Evolutionary conservation across 2,113 vertebrate species (phyloP).

Genomic region (Eira barbara): DNA sequence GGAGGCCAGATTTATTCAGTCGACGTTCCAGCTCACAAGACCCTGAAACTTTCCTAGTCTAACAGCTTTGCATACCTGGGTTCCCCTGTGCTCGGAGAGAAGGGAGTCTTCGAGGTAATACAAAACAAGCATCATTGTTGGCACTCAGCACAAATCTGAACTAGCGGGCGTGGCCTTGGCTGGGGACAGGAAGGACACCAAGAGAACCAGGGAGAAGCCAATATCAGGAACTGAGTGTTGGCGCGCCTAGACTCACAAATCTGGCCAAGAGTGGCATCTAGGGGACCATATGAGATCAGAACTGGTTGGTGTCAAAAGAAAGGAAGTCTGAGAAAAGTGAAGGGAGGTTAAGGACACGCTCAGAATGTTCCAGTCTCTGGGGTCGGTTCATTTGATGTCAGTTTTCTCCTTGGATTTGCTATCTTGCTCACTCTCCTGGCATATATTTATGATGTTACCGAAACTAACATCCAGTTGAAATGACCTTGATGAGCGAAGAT

Average conservation of each 20-base stretch:
- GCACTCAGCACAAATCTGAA: too few relatives aligned
- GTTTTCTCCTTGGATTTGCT: not conserved
- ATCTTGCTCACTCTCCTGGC: not conserved
- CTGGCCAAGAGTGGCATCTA: not conserved
- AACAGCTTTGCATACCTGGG: not conserved
- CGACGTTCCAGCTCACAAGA: not conserved
- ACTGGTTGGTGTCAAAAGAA: not conserved
- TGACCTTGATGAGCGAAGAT: not conserved
- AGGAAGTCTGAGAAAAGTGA: not conserved
- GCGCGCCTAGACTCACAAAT: not conserved
- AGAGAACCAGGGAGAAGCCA: not conserved
- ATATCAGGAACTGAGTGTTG: not conserved
- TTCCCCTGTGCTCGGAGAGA: not conserved
- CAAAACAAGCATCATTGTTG: fast-evolving
- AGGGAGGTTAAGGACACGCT: not conserved
- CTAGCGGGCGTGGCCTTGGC: too few relatives aligned
- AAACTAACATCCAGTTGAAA: not conserved
- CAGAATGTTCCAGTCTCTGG: not conserved
- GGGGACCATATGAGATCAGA: not conserved
- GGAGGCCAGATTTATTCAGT: too few relatives aligned
- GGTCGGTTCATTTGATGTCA: fast-evolving
- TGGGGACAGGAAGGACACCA: not conserved
- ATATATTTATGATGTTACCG: not conserved
- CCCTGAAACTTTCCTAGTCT: not conserved
- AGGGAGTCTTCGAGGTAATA: fast-evolving